These are phyloP conservation scores for Bostrychus sinensis DNA, from an alignment of 2,113 vertebrate genomes.

Conservation along the genomic window DNA sequence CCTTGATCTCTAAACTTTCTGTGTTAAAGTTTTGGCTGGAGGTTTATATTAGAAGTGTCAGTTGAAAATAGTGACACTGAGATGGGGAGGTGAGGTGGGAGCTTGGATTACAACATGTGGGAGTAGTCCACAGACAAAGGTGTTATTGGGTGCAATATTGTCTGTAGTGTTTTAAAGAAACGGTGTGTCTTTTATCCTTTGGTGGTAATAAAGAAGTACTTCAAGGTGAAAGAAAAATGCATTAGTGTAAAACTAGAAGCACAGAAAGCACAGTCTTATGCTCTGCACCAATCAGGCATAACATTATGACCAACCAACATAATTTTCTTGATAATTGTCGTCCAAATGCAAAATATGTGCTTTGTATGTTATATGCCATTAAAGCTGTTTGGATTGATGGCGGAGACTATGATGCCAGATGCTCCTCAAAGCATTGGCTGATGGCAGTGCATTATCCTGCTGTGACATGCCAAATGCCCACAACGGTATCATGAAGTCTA, in stretches of 20 bases:
- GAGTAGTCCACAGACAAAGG: slow-evolving; percentile 34
- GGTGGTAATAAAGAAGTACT: background rate
- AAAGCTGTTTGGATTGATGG: background rate
- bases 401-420: background rate
- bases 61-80: slow-evolving; percentile 29
- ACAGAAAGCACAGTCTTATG: background rate
- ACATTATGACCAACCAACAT: too few relatives aligned
- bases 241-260: background rate
- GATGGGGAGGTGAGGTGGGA: slow-evolving; percentile 50
- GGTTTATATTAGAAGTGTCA: slow-evolving; percentile 39
- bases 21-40: slow-evolving; percentile 26
- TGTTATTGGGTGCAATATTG: slow-evolving; percentile 29
- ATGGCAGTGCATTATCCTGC: background rate
- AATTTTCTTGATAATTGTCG: too few relatives aligned
- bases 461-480: slow-evolving; percentile 1
- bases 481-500: background rate
- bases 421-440: background rate
- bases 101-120: slow-evolving; percentile 41
- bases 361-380: background rate
- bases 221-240: background rate
- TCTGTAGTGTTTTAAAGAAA: background rate
- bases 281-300: too few relatives aligned
- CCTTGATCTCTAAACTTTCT: slow-evolving; percentile 21
- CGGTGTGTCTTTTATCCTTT: background rate
- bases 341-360: background rate